Conservation (phyloP, 2,113 vertebrate genomes). For the Scortum barcoo region DNA sequence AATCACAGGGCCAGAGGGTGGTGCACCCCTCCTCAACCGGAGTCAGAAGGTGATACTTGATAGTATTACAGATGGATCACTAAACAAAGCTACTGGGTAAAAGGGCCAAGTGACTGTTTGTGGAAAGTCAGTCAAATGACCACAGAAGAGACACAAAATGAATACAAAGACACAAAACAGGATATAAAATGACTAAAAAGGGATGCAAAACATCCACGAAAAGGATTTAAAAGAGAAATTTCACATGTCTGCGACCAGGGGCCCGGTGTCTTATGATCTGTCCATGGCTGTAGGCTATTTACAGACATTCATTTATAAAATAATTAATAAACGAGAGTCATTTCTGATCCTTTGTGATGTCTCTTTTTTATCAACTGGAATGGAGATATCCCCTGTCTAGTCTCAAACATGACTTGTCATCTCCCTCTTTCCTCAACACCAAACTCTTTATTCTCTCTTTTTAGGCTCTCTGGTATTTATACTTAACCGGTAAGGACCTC, state of each 20-base stretch:
- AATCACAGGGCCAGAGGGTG: no score
- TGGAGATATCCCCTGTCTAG: not conserved
- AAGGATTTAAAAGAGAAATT: not conserved
- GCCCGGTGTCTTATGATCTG: not conserved
- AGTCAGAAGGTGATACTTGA: not conserved
- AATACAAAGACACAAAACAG: no score
- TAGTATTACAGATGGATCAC: not conserved
- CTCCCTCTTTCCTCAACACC: not conserved
- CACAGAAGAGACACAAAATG: not conserved
- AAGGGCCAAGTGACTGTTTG: not conserved
- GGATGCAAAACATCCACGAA: not conserved
- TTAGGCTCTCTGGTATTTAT: not conserved
- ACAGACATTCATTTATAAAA: no score
- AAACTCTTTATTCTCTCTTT: no score
- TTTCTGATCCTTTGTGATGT: not conserved
- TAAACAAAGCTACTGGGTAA: not conserved
- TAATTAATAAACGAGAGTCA: no score
- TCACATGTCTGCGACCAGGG: no score
- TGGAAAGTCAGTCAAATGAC: not conserved
- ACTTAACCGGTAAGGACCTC: no score
- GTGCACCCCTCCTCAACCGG: not conserved
- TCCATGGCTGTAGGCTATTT: not conserved
- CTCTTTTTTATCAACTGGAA: not conserved
- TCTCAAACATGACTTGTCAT: not conserved
- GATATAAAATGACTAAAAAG: not conserved